Evolutionary conservation across 2,888 invertebrate species (phyloP), one percentile per base, ranked within the genome.

Genomic region (Megastigmus dorsalis): DNA sequence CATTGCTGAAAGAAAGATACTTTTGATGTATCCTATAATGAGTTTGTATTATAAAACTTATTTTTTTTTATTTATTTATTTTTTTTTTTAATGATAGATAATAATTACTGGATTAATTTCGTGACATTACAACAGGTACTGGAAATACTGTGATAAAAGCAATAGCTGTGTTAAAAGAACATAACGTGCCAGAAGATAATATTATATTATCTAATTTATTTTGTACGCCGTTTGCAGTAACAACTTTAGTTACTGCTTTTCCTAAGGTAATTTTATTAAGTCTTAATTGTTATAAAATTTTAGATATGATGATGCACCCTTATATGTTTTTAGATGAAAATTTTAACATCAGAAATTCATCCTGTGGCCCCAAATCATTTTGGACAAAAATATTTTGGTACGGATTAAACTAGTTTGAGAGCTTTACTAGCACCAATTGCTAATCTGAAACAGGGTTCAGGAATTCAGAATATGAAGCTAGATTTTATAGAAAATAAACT

Each of bases 1-100:
- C 87, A 97, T 99, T 78, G 91, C 95, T 0, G 91, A 93, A 65
- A 90, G 99, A 81, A 92, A 92, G 86, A 97, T 99, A 45, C 90
- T 99, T 52, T 91, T 99, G 2, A 97, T 99, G 96, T 99, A 99
- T 89, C 99, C 99, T 9, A 99, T 99, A 71, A 97, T 99, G 97
- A 97, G 97, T 91, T 85, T 89, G 91, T 89, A 80, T 78, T n/a
- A 48, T 13, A 60, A 62, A 30, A 2, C 38, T 45, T 48, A 30
- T 54, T 57, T 33, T 36, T 30, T 10, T 52, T 52, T 65, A 20
- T 69, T 45, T 59, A 1, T 1, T 54, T n/a, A n/a, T n/a, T n/a
- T n/a, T n/a, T n/a, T n/a, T n/a, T n/a, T n/a, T n/a, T n/a, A n/a
- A n/a, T n/a, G n/a, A n/a, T n/a, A n/a, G n/a, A n/a, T n/a, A 15